Evolutionary conservation across 2,888 invertebrate species (phyloP).

Genomic region (Abrostola tripartita): DNA sequence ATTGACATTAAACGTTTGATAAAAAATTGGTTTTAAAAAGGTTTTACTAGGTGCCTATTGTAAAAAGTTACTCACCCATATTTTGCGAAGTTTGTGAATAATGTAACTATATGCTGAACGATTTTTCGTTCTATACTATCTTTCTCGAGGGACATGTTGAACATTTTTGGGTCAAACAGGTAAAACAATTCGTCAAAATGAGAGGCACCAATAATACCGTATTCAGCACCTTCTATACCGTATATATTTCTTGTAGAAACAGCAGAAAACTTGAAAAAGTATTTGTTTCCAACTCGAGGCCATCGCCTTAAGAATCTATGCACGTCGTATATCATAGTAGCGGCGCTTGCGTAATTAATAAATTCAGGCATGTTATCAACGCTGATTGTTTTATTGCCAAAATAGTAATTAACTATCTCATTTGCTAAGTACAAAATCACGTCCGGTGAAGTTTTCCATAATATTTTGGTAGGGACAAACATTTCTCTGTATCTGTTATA

Average conservation of each 20-base stretch:
- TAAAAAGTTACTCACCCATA: conserved; percentile 23
- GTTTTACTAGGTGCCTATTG: no score
- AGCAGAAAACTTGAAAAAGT: conserved; percentile 64
- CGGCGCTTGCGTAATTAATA: conserved; percentile 53
- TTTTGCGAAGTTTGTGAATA: conserved; percentile 36
- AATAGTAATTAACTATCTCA: conserved; percentile 62
- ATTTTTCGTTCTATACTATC: conserved; percentile 28
- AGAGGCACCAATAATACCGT: conserved; percentile 59
- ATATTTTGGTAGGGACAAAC: conserved; percentile 61
- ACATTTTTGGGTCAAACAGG: conserved; percentile 58
- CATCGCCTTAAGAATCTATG: conserved; percentile 54
- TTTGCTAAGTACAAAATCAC: conserved; percentile 59
- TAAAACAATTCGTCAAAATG: conserved; percentile 70
- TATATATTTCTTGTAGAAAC: conserved; percentile 62
- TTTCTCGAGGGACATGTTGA: conserved; percentile 8
- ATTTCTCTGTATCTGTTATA: conserved; percentile 60
- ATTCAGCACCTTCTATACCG: conserved; percentile 50
- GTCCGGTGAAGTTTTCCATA: conserved; percentile 40
- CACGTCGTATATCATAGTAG: conserved; percentile 51
- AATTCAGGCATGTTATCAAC: conserved; percentile 55
- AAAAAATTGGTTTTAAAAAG: no score
- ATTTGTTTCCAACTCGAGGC: conserved; percentile 47
- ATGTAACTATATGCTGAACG: conserved; percentile 18
- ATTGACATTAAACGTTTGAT: no score
- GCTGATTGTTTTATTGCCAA: conserved; percentile 56